Conservation (phyloP, 2,888 invertebrate genomes). For the Plusia festucae region DNA sequence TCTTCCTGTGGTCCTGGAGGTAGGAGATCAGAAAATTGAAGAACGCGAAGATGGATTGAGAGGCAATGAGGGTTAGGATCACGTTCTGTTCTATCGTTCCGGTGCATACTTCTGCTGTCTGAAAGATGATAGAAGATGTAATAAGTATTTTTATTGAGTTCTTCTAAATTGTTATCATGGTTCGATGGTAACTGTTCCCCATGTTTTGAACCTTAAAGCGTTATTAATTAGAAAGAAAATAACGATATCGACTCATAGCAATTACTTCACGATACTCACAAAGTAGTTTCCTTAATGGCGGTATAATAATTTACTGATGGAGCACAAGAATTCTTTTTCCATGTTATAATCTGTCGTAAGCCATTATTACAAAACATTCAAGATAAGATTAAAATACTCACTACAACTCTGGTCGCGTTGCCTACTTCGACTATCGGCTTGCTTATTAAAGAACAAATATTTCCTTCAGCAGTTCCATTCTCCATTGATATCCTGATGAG, state of each 20-base stretch:
- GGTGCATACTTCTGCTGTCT: conserved; percentile 81
- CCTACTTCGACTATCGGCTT: conserved; percentile 30
- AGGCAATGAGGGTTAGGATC: conserved; percentile 91
- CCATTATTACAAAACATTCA: no score
- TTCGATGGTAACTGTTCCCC: no score
- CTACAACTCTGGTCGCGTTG: conserved; percentile 44
- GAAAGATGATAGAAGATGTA: conserved; percentile 54
- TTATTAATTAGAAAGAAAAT: no score
- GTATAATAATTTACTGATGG: no score
- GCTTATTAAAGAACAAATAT: conserved; percentile 78
- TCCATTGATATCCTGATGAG: conserved; percentile 76
- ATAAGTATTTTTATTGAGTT: no score
- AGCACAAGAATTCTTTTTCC: no score
- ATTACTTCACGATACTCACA: no score
- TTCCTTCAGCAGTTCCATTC: conserved; percentile 62
- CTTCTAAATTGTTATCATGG: no score
- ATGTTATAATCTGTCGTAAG: no score
- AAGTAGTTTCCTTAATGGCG: no score
- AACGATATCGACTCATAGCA: no score
- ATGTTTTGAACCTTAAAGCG: no score
- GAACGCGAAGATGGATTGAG: conserved; percentile 90
- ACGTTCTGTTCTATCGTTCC: conserved; percentile 89
- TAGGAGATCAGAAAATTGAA: conserved; percentile 89
- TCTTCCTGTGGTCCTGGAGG: conserved; percentile 88
- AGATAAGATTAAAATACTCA: conserved; percentile 43